phyloP scores from a whole-genome alignment of 2,888 invertebrate species.

The Parthenolecanium corni region DNA sequence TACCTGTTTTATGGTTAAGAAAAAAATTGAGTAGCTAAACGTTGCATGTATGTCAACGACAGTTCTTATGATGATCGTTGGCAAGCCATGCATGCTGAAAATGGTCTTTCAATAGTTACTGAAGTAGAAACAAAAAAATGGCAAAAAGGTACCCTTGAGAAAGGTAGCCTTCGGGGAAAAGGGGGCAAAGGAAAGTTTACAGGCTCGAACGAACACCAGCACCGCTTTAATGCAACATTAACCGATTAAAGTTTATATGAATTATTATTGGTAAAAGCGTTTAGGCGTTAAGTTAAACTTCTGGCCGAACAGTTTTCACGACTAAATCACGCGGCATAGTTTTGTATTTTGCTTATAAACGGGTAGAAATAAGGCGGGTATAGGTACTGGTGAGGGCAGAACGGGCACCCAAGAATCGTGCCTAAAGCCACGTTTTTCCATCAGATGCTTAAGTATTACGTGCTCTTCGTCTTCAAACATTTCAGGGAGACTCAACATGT shows the following conservation, averaged over 20 bases:
- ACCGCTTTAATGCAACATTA: constrained; percentile 15
- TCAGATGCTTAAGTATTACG: constrained; percentile 15
- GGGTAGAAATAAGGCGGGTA: too few species aligned
- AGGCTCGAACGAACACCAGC: too few species aligned
- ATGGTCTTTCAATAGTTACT: too few species aligned
- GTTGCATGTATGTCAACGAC: too few species aligned
- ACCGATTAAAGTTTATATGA: constrained; percentile 24
- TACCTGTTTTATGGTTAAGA: too few species aligned
- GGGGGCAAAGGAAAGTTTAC: neutral
- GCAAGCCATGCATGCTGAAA: too few species aligned
- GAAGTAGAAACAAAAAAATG: constrained; percentile 1
- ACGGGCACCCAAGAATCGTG: constrained; percentile 8
- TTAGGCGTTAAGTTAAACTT: constrained; percentile 17
- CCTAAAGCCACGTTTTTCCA: constrained; percentile 2
- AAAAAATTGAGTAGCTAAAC: too few species aligned
- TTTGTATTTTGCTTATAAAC: neutral
- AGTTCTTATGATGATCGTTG: too few species aligned
- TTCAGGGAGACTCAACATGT: too few species aligned
- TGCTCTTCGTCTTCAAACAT: constrained; percentile 17
- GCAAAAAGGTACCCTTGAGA: constrained; percentile 6
- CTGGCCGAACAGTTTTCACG: constrained; percentile 20
- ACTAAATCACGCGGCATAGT: constrained; percentile 21
- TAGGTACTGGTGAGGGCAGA: neutral
- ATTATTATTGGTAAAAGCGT: constrained; percentile 26
- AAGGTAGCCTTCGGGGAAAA: neutral